These are phyloP conservation scores for Picus viridis DNA, from an alignment of 2,797 vertebrate species.

Conservation along the genomic window DNA sequence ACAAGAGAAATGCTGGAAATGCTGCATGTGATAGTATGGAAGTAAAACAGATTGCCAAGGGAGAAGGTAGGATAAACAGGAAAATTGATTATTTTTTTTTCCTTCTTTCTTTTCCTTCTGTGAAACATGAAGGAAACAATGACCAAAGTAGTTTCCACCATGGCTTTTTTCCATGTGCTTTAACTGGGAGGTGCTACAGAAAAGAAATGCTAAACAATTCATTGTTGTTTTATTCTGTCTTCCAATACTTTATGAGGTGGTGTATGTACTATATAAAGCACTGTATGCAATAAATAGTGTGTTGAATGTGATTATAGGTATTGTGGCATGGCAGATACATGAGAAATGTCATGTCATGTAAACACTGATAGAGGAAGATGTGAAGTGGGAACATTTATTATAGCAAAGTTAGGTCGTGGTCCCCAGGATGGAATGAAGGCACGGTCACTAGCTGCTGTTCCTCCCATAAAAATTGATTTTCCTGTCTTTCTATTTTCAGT, in stretches of 20 bases:
- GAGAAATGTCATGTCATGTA: not conserved
- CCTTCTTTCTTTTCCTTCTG: not conserved
- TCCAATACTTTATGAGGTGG: not conserved
- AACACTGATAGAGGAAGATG: not conserved
- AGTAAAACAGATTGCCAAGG: not conserved
- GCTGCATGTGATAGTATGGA: not conserved
- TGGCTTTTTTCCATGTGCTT: not conserved
- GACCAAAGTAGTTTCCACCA: not conserved
- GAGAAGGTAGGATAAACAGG: not conserved
- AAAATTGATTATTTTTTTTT: not conserved
- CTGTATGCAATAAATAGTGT: not conserved
- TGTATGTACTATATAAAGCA: not conserved
- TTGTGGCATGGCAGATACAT: not conserved
- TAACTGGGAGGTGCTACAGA: not conserved
- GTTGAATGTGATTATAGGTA: not conserved
- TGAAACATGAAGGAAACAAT: not conserved
- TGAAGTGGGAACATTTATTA: conserved; percentile 22
- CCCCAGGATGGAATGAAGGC: conserved; percentile 12
- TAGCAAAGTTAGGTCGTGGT: not conserved
- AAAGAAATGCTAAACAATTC: not conserved
- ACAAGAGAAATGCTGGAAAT: not conserved
- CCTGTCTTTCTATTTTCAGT: not conserved
- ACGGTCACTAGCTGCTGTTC: not conserved
- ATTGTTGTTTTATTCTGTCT: not conserved
- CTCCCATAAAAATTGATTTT: conserved; percentile 3